These are phyloP conservation scores for Diuraphis noxia DNA, from an alignment of 1,140 invertebrate species.

Conservation along the genomic window DNA sequence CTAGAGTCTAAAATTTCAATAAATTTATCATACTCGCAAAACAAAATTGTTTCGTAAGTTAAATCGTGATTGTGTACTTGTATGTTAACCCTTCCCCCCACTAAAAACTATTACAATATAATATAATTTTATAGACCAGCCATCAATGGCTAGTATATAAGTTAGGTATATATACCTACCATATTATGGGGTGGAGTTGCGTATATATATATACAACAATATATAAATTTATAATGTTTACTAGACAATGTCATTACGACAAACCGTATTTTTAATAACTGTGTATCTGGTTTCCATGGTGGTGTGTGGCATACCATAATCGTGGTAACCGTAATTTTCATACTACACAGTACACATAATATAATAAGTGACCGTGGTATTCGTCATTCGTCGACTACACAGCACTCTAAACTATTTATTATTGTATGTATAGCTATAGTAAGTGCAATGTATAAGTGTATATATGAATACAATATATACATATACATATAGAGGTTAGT, in stretches of 20 bases:
- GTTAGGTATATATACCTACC: too few relatives aligned
- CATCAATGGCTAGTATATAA: neutral
- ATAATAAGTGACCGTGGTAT: neutral
- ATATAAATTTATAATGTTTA: neutral
- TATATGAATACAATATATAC: neutral
- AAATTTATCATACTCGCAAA: neutral
- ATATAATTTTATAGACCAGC: neutral
- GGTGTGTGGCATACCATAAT: neutral
- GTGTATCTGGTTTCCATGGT: too few relatives aligned
- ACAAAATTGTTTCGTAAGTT: neutral
- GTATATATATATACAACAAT: too few relatives aligned
- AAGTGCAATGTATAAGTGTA: neutral
- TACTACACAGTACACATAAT: neutral
- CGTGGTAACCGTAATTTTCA: constrained; percentile 20
- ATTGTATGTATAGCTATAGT: neutral
- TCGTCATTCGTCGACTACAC: neutral
- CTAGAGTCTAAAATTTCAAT: neutral
- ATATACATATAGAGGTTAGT: neutral
- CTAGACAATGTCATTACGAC: neutral
- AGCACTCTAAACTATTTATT: constrained; percentile 12
- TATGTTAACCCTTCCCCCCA: too few relatives aligned
- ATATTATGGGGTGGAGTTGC: neutral
- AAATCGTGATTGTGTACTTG: neutral
- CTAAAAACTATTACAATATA: neutral
- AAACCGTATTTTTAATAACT: neutral